Percentiles rank a stretch among this genome's conserved stretches.
Conservation (phyloP, 1,140 invertebrate species). For the Neotoxoptera formosana region DNA sequence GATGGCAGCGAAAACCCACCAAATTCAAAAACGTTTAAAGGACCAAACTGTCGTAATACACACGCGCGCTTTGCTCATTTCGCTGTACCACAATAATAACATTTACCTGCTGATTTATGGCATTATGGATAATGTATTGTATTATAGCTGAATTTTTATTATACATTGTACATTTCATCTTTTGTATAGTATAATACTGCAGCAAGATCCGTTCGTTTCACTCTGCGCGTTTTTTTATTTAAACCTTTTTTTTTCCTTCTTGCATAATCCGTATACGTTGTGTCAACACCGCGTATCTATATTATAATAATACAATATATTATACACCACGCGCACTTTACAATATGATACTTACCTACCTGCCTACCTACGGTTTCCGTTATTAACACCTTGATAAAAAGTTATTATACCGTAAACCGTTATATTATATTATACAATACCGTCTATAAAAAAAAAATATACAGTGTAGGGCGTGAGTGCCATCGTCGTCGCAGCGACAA, state of each 20-base stretch:
- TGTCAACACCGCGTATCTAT: neutral
- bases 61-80: neutral
- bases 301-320: neutral
- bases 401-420: neutral
- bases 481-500: neutral
- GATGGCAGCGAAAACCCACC: neutral
- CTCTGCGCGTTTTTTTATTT: neutral
- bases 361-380: neutral
- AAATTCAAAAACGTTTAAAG: neutral
- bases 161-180: neutral
- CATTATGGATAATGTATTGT: neutral
- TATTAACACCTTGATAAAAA: neutral
- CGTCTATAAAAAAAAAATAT: neutral
- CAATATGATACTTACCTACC: neutral
- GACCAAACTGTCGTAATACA: neutral
- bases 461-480: neutral
- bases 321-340: neutral
- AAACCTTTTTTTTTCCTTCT: neutral
- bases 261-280: neutral
- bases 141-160: neutral
- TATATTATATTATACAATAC: neutral
- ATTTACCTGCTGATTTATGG: too few species aligned
- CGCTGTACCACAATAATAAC: too few species aligned
- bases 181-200: neutral
- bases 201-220: neutral